phyloP scores from a whole-genome alignment of 2,888 invertebrate genomes.

The Abrostola triplasia region DNA sequence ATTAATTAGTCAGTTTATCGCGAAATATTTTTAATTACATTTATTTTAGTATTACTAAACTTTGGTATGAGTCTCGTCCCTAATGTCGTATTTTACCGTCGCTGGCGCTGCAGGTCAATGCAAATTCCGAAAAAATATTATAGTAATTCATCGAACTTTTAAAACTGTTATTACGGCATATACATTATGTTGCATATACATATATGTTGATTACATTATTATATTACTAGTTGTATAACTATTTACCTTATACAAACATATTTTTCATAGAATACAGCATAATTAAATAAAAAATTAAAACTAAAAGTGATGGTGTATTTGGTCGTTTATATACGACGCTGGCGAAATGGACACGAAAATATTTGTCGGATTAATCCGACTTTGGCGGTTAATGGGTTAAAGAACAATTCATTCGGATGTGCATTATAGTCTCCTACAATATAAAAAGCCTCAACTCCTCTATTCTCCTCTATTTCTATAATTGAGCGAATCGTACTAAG shows the following conservation, averaged over 20 bases:
- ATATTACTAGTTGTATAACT: conserved; percentile 21
- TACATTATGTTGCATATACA: conserved; percentile 22
- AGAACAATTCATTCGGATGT: conserved; percentile 2
- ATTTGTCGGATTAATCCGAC: conserved; percentile 36
- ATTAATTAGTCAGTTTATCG: conserved; percentile 22
- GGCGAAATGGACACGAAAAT: conserved; percentile 30
- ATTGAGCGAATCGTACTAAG: conserved; percentile 5
- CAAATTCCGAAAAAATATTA: conserved; percentile 18
- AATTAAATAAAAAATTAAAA: conserved; percentile 31
- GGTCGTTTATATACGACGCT: conserved; percentile 26
- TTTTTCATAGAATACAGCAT: conserved; percentile 29
- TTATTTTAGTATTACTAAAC: conserved; percentile 17
- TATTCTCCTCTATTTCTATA: conserved; percentile 3
- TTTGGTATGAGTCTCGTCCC: conserved; percentile 20
- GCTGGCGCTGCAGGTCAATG: conserved; percentile 16
- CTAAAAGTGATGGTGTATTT: conserved; percentile 25
- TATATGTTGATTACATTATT: conserved; percentile 24
- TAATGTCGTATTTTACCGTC: conserved; percentile 15
- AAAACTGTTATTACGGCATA: conserved; percentile 29
- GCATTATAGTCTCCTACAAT: too few species aligned
- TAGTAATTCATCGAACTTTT: conserved; percentile 16
- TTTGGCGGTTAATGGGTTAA: conserved; percentile 26
- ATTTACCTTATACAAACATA: conserved; percentile 37
- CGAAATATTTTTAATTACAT: conserved; percentile 17
- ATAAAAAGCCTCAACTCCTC: conserved; percentile 5